Base-by-base conservation (phyloP, 2,888 invertebrate genomes). In the Pimpla rufipes region DNA sequence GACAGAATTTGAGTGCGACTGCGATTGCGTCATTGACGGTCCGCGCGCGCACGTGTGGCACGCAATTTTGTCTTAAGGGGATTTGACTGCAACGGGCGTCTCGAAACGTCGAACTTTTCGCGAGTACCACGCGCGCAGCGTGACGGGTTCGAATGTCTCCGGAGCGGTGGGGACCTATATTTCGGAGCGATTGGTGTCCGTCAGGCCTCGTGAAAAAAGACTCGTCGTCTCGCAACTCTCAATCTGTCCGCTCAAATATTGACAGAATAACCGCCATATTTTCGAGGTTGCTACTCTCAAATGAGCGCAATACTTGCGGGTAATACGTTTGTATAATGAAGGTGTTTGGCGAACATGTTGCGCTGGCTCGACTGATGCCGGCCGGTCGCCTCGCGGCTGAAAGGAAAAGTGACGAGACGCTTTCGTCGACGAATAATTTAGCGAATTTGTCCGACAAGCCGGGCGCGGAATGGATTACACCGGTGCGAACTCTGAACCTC, bases 371-470 rank as follows among this genome's bases (percentile, higher is more conserved):
- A 37, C 37, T 45, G 57, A 73, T 73, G 62, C 52, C 29, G 10
- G 18, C 40, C 21, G 35, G 55, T 21, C 40, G 23, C 47, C 8
- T 1, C 42, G 21, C 42, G 52, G 47, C 37, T 29, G 67, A 79
- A 79, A 79, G 66, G 73, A 74, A 74, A 74, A 79, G 79, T 79
- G 79, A 79, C 73, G 73, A 66, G 55, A 59, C 23, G 57, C 79
- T 79, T 79, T 79, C 79, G 73, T 73, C 79, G 67, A 57, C 40
- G 79, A 79, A 79, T 79, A 79, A 79, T 79, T 79, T 74, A 74
- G 47, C 57, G 59, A 79, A 79, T 79, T 67, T 45, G 79, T 57
- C 29, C 21, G 71, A 37, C 71, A 37, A 42, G 67, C 37, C 47
- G 67, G 73, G 64, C 73, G 52, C 66, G 18, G 35, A 79, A 66